These are phyloP conservation scores for Notechis scutatus DNA, from an alignment of 2,113 vertebrate genomes.

Conservation along the genomic window DNA sequence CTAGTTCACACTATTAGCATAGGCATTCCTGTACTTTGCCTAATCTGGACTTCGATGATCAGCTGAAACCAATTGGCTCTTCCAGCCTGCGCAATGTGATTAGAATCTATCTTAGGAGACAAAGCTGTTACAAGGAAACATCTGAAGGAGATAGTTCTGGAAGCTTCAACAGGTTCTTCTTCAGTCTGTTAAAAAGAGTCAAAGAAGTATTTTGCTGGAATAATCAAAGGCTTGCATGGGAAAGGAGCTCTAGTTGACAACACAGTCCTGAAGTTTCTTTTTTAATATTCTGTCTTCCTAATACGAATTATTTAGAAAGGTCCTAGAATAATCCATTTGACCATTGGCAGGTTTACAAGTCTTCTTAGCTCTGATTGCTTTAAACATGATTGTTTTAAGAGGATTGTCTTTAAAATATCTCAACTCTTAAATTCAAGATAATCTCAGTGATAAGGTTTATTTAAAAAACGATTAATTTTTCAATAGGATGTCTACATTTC, in stretches of 20 bases:
- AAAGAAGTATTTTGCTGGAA: neutral
- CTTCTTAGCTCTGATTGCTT: neutral
- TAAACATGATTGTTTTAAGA: neutral
- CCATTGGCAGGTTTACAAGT: neutral
- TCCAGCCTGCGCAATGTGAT: neutral
- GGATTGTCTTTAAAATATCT: neutral
- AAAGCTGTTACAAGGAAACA: neutral
- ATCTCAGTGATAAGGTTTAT: neutral
- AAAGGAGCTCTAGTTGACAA: neutral
- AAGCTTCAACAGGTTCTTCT: neutral
- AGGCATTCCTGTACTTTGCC: neutral
- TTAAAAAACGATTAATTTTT: neutral
- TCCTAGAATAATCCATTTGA: neutral
- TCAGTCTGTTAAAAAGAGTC: neutral
- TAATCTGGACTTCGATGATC: neutral
- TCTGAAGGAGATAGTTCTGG: neutral
- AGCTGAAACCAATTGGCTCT: neutral
- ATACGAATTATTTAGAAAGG: neutral
- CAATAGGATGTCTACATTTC: neutral
- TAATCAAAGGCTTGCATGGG: neutral
- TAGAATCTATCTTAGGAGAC: neutral
- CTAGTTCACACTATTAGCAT: neutral
- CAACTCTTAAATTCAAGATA: neutral
- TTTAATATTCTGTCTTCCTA: neutral
- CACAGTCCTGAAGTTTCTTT: neutral